Evolutionary conservation across 2,797 vertebrate genomes (phyloP).

Genomic region (Myripristis murdjan): DNA sequence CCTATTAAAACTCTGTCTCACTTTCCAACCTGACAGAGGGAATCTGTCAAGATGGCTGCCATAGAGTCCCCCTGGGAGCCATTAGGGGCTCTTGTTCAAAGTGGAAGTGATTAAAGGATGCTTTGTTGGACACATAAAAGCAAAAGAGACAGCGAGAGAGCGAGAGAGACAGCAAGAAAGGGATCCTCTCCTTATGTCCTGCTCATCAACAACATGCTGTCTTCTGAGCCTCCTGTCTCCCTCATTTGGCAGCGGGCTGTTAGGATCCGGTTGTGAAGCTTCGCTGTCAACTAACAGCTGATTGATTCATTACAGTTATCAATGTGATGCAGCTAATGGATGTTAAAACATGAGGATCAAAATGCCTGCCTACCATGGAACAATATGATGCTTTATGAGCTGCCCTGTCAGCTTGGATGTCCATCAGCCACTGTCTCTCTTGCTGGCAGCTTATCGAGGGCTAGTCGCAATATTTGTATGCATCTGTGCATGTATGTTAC

Average conservation of each 20-base stretch:
- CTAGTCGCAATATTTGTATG: not conserved
- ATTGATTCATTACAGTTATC: slow-evolving; percentile 42
- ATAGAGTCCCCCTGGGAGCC: slow-evolving; percentile 56
- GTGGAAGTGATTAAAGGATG: slow-evolving; percentile 73
- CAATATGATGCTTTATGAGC: not conserved
- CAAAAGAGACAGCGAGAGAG: slow-evolving; percentile 9
- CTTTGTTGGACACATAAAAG: slow-evolving; percentile 70
- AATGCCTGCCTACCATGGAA: not conserved
- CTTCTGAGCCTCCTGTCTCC: slow-evolving; percentile 11
- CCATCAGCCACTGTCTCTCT: not conserved
- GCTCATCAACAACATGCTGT: slow-evolving; percentile 36
- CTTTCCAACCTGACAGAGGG: slow-evolving; percentile 42
- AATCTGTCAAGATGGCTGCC: slow-evolving; percentile 64
- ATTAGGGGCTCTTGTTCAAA: slow-evolving; percentile 70
- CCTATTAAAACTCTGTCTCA: slow-evolving; percentile 46
- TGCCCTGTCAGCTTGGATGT: not conserved
- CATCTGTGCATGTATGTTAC: not conserved
- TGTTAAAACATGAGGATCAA: slow-evolving; percentile 12
- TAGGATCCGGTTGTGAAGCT: slow-evolving; percentile 25
- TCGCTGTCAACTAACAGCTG: slow-evolving; percentile 5
- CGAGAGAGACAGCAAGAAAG: slow-evolving; percentile 3
- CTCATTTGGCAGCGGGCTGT: slow-evolving; percentile 17
- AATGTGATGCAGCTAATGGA: slow-evolving; percentile 26
- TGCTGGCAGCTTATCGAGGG: not conserved
- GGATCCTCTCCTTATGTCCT: slow-evolving; percentile 29